Evolutionary conservation across 1,140 invertebrate genomes (phyloP), one percentile per base, ranked within the genome.

Genomic region (Rhopalosiphum maidis): DNA sequence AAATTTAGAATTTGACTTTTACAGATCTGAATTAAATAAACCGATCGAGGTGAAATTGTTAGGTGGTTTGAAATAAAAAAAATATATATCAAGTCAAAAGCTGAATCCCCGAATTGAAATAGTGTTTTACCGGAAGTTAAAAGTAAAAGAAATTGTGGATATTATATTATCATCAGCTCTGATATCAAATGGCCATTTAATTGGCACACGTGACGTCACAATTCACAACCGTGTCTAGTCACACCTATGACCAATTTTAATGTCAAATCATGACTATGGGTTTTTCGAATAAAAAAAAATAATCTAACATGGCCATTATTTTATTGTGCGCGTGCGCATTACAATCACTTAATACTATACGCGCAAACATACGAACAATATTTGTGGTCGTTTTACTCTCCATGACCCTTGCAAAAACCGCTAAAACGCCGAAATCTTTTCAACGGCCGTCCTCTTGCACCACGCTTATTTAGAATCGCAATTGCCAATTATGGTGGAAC

Each of bases 251-350:
- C 15, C 43, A 51, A 48, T 8, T 43, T 48, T 48, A 1, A 22
- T 51, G 30, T 89, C n/a, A 54, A n/a, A 25, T 11, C 48, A 51
- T 89, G 88, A 89, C 88, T 89, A 89, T 89, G n/a, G 8, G 8
- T 89, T 89, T 89, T 89, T 37, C 1, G 35, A 23, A 46, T 77
- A 30, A 30, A 60, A 77, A 77, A 77, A 77, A 41, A 41, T 41
- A n/a, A 77, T n/a, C 18, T 55, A 89, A 89, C 51, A 55, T 41
- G 88, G 51, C 88, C 88, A 89, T 55, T 23, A 54, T 89, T 89
- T 37, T 25, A 11, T 1, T 41, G 4, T 37, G 54, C 88, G 88
- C 88, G n/a, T 89, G 88, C 88, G 88, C 88, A 54, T 89, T 55
- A 41, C 51, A 89, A 89, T 89, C 51, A 87, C 0, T n/a, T 77